Evolutionary conservation across 2,888 invertebrate genomes (phyloP).

Genomic region (Cataglyphis cursor): DNA sequence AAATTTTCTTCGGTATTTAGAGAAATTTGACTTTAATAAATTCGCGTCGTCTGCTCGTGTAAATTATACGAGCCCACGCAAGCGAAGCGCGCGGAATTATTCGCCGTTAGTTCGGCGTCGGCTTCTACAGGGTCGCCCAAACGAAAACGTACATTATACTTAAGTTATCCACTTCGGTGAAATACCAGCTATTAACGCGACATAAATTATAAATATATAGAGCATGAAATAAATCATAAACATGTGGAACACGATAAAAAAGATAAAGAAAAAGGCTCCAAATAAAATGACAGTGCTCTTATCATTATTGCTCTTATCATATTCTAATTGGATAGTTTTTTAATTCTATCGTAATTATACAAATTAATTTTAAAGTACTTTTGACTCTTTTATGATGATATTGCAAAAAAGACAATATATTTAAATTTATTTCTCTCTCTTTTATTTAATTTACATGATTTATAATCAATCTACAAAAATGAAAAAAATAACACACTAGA

Average conservation of each 20-base stretch:
- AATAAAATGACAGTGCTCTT: neutral
- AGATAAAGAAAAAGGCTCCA: too few relatives aligned
- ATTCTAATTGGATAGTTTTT: neutral
- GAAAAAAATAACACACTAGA: neutral
- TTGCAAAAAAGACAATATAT: neutral
- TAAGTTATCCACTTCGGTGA: neutral
- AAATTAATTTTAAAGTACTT: neutral
- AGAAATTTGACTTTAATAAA: constrained; percentile 51
- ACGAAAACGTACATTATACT: neutral
- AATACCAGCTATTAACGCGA: neutral
- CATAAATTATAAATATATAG: neutral
- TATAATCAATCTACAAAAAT: neutral
- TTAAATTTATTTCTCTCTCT: neutral
- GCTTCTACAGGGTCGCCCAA: constrained; percentile 22
- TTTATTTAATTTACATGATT: neutral
- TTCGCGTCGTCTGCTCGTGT: constrained; percentile 29
- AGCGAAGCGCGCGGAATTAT: constrained; percentile 48
- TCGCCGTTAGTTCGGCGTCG: constrained; percentile 38
- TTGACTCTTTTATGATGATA: neutral
- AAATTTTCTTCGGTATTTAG: constrained; percentile 45
- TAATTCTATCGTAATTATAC: neutral
- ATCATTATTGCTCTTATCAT: too few relatives aligned
- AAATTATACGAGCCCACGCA: constrained; percentile 55
- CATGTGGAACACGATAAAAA: neutral
- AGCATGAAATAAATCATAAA: constrained; percentile 3